Conservation (phyloP, 2,113 vertebrate species). For the Alethe diademata region DNA sequence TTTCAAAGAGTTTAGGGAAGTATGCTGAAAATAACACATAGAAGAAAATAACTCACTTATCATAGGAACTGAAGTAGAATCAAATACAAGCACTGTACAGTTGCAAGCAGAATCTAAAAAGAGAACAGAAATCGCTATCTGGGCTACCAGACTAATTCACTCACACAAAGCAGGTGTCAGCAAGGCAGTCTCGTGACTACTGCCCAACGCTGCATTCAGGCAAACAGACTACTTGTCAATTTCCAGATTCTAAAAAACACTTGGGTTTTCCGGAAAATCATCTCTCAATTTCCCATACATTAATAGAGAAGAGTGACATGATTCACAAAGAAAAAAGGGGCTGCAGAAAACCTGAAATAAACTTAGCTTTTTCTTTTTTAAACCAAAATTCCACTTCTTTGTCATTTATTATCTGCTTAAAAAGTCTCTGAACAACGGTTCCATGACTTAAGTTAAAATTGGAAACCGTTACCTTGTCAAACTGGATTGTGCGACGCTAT, state of each 20-base stretch:
- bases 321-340: fast-evolving
- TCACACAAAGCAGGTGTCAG: background rate
- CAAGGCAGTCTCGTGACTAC: background rate
- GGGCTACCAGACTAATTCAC: background rate
- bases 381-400: background rate
- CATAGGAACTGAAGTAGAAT: background rate
- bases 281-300: background rate
- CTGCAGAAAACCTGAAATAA: background rate
- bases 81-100: background rate
- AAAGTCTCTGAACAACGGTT: background rate
- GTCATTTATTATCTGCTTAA: background rate
- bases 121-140: background rate
- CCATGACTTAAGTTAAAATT: background rate
- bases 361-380: background rate
- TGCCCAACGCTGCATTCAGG: background rate
- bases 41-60: background rate
- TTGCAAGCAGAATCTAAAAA: background rate
- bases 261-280: background rate
- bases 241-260: background rate
- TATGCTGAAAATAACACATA: background rate
- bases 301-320: background rate
- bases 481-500: too few species aligned
- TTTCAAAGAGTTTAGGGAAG: background rate
- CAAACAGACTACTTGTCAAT: background rate
- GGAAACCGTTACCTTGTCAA: background rate